Conservation (phyloP, 2,113 vertebrate genomes). For the Colistium nudipinnis region DNA sequence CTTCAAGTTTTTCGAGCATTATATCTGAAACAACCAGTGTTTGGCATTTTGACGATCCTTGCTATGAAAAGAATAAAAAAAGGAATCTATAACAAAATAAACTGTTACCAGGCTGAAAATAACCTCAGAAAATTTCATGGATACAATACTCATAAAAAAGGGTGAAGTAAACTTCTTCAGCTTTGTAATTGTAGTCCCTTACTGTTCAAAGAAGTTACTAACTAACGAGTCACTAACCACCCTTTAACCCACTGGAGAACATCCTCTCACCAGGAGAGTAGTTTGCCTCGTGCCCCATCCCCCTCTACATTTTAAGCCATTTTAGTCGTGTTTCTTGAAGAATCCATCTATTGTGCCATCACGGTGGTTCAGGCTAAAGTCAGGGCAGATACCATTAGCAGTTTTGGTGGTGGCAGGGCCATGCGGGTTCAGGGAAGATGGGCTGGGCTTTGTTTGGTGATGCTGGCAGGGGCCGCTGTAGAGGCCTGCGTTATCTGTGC, state of each 20-base stretch:
- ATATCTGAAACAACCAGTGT: slow-evolving; percentile 75
- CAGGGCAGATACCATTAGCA: slow-evolving; percentile 93
- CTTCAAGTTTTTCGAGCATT: slow-evolving; percentile 81
- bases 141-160: slow-evolving; percentile 64
- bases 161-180: slow-evolving; percentile 61
- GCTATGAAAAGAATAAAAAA: slow-evolving; percentile 57
- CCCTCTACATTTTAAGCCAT: not conserved
- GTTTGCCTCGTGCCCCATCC: slow-evolving; percentile 25
- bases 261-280: slow-evolving; percentile 86
- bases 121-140: slow-evolving; percentile 40
- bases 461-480: slow-evolving; percentile 68
- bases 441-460: slow-evolving; percentile 56
- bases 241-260: slow-evolving; percentile 35
- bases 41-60: slow-evolving; percentile 75
- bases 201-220: slow-evolving; percentile 44
- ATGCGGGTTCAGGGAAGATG: slow-evolving; percentile 38
- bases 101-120: slow-evolving; percentile 54
- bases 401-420: slow-evolving; percentile 72
- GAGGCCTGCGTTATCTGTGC: slow-evolving; percentile 80
- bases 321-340: slow-evolving; percentile 89
- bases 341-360: slow-evolving; percentile 63
- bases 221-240: slow-evolving; percentile 36
- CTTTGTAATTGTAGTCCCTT: slow-evolving; percentile 59
- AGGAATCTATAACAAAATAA: slow-evolving; percentile 49
- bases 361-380: slow-evolving; percentile 88